These are phyloP conservation scores for Zoanthus solanderi DNA, from an alignment of 92 coral and sea anemone species.

Conservation along the genomic window DNA sequence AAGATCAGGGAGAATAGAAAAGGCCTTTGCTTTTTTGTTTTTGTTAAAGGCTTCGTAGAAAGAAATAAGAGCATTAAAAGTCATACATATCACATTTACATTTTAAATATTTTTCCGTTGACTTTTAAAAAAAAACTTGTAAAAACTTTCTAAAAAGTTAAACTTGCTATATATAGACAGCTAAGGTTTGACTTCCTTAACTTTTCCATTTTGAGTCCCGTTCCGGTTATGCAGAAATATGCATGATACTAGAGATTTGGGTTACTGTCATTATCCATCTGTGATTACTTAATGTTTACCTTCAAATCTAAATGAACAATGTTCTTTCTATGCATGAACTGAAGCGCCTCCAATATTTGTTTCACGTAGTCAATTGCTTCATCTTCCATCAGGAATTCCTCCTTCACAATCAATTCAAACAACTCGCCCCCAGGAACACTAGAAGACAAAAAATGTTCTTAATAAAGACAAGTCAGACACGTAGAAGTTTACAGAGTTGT, in stretches of 20 bases:
- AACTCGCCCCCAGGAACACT: constrained; percentile 97
- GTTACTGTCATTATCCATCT: background rate
- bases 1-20: background rate
- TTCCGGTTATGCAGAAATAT: background rate
- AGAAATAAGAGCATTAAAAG: too few relatives aligned
- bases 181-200: too few relatives aligned
- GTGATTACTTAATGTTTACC: constrained; percentile 38
- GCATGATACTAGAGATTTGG: background rate
- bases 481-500: background rate
- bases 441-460: background rate
- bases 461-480: background rate
- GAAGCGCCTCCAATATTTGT: constrained; percentile 86
- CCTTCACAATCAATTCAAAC: constrained; percentile 89
- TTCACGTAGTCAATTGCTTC: constrained; percentile 93
- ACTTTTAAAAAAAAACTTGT: too few relatives aligned
- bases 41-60: background rate
- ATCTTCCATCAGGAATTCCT: constrained; percentile 92
- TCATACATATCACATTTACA: too few relatives aligned
- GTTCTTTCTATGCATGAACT: constrained; percentile 86
- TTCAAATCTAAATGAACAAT: constrained; percentile 96
- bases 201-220: background rate
- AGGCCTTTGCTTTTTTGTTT: too few relatives aligned
- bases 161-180: too few relatives aligned
- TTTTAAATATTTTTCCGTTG: too few relatives aligned
- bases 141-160: too few relatives aligned